phyloP scores from a whole-genome alignment of 2,888 invertebrate species.

The Cheilosia vernalis region DNA sequence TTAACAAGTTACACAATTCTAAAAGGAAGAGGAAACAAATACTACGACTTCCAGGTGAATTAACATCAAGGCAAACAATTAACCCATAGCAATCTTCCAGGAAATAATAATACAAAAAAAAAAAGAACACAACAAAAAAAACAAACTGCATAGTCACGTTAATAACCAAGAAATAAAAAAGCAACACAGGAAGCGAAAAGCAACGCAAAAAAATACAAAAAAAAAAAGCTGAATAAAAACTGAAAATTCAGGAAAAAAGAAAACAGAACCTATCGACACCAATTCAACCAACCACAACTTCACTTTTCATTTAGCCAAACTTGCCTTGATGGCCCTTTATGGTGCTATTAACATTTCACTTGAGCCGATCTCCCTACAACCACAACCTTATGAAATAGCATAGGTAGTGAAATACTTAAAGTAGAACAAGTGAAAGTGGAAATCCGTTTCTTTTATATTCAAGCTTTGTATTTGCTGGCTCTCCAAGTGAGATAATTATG shows the following conservation, averaged over 20 bases:
- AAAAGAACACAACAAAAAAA: background rate
- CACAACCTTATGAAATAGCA: constrained; percentile 8
- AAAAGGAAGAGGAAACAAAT: background rate
- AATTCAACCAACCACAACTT: constrained; percentile 36
- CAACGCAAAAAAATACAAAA: constrained; percentile 11
- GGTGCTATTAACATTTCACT: constrained; percentile 53
- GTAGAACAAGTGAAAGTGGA: constrained; percentile 53
- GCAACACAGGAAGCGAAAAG: constrained; percentile 22
- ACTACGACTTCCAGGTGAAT: constrained; percentile 57
- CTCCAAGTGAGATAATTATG: constrained; percentile 39
- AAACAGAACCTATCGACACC: constrained; percentile 45
- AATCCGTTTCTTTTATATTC: constrained; percentile 26
- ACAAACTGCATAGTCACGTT: constrained; percentile 39
- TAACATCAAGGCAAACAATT: constrained; percentile 60
- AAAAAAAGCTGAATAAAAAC: constrained; percentile 4
- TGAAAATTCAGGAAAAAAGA: constrained; percentile 1
- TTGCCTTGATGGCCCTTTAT: constrained; percentile 44
- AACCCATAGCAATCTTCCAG: constrained; percentile 27
- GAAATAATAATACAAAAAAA: constrained; percentile 5
- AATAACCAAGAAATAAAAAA: constrained; percentile 46
- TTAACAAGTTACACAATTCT: constrained; percentile 34
- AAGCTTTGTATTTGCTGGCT: background rate
- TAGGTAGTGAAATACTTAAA: constrained; percentile 7
- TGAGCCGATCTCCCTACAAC: constrained; percentile 17
- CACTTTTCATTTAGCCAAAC: constrained; percentile 54